A percentile compares a stretch with the other conserved stretches of the same genome.
phyloP scores from a whole-genome alignment of 2,888 invertebrate species.

The Mylabris sibirica region DNA sequence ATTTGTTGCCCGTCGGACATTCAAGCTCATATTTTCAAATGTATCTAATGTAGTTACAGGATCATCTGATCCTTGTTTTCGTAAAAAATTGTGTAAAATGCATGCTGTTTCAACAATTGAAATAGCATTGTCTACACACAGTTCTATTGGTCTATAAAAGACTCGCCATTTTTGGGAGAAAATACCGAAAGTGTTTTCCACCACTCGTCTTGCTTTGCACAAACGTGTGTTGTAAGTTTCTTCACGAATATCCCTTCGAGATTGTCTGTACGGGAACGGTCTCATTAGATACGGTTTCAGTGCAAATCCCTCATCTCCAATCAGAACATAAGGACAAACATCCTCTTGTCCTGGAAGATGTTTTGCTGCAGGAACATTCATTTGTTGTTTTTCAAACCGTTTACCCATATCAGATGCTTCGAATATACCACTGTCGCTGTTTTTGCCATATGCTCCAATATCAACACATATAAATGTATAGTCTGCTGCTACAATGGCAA shows the following conservation, averaged over 20 bases:
- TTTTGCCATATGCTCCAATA: conserved; percentile 26
- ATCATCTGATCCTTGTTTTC: no score
- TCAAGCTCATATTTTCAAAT: no score
- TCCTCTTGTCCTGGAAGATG: conserved; percentile 38
- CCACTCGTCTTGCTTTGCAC: no score
- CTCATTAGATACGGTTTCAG: conserved; percentile 39
- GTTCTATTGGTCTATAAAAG: no score
- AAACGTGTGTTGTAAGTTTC: no score
- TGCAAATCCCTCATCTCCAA: conserved; percentile 44
- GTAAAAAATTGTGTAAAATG: no score
- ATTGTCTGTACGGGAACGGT: conserved; percentile 38
- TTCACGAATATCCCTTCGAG: conserved; percentile 26
- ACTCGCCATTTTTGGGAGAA: no score
- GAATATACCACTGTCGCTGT: conserved; percentile 29
- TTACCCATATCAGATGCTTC: conserved; percentile 36
- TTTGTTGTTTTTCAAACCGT: conserved; percentile 32
- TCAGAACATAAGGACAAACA: conserved; percentile 35
- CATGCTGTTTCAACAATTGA: no score
- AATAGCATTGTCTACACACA: no score
- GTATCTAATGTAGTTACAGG: no score
- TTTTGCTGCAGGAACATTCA: conserved; percentile 37
- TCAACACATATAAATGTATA: conserved; percentile 29
- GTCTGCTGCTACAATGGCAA: conserved; percentile 33
- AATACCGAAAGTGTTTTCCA: no score
- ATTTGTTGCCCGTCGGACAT: no score